These are phyloP conservation scores for Drosophila sp. DNA, from an alignment of 1,140 invertebrate species.

Conservation along the genomic window DNA sequence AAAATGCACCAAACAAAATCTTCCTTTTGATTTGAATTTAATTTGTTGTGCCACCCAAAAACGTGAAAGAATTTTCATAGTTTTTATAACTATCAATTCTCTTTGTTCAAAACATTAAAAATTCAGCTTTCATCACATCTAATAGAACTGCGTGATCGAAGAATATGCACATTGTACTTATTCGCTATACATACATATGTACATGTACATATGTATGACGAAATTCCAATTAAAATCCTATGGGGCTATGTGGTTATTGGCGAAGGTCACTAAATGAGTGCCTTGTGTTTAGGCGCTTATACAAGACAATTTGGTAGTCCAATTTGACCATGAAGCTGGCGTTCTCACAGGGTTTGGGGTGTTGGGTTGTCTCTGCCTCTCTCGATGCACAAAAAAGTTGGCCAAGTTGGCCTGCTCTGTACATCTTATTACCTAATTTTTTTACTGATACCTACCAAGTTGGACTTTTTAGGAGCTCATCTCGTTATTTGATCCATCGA, in stretches of 20 bases:
- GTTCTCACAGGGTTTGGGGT: neutral
- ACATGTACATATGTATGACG: neutral
- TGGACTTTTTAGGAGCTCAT: no score
- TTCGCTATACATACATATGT: neutral
- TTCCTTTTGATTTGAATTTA: no score
- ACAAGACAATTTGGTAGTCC: slow-evolving; percentile 3
- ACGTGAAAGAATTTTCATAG: no score
- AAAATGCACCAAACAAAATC: no score
- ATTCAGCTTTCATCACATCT: no score
- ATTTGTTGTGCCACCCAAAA: no score
- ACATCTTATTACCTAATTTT: neutral
- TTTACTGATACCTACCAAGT: no score
- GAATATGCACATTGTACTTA: neutral
- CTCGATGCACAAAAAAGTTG: neutral
- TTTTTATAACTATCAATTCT: no score
- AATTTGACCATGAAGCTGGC: slow-evolving; percentile 1
- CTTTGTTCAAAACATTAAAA: no score
- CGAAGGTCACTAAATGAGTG: neutral
- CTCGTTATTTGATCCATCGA: no score
- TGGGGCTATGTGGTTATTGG: neutral
- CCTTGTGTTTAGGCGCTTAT: neutral
- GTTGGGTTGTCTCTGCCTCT: neutral
- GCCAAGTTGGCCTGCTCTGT: neutral
- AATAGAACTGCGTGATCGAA: no score
- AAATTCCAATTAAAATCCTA: neutral